A percentile compares a stretch with the other conserved stretches of the same genome.
These are phyloP conservation scores for Phoeniculus purpureus DNA, from an alignment of 2,797 vertebrate species.

Conservation along the genomic window DNA sequence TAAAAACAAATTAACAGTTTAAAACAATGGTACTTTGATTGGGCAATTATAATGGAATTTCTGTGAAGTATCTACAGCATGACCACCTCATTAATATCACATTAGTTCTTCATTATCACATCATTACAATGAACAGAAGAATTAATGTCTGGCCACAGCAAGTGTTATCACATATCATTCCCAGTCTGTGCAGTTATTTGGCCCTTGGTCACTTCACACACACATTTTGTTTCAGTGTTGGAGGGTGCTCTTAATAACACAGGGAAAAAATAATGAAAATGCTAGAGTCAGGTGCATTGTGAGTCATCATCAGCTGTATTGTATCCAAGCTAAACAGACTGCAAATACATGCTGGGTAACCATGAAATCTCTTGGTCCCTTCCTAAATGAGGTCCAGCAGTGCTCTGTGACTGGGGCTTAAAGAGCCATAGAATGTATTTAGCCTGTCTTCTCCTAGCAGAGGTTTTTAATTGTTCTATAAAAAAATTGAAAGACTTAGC, in stretches of 20 bases:
- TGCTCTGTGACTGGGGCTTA: background rate
- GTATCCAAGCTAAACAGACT: background rate
- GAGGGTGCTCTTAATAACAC: background rate
- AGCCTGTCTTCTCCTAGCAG: background rate
- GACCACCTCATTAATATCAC: conserved; percentile 31
- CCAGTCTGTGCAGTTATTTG: background rate
- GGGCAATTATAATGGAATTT: conserved; percentile 20
- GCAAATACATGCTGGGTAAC: background rate
- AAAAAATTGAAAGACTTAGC: background rate
- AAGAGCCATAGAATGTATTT: background rate
- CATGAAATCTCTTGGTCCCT: background rate
- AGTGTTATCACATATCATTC: background rate
- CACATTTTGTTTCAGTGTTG: background rate
- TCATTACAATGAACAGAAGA: background rate
- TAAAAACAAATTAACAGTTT: conserved; percentile 50
- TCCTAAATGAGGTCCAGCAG: background rate
- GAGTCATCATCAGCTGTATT: background rate
- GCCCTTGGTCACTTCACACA: background rate
- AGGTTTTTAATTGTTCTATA: background rate
- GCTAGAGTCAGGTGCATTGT: background rate
- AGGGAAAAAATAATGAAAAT: background rate
- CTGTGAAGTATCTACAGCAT: conserved; percentile 5
- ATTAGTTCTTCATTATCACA: conserved; percentile 20
- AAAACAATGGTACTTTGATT: conserved; percentile 27
- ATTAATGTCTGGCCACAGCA: background rate